Conservation (phyloP, 2,113 vertebrate species). For the Lates calcarifer region DNA sequence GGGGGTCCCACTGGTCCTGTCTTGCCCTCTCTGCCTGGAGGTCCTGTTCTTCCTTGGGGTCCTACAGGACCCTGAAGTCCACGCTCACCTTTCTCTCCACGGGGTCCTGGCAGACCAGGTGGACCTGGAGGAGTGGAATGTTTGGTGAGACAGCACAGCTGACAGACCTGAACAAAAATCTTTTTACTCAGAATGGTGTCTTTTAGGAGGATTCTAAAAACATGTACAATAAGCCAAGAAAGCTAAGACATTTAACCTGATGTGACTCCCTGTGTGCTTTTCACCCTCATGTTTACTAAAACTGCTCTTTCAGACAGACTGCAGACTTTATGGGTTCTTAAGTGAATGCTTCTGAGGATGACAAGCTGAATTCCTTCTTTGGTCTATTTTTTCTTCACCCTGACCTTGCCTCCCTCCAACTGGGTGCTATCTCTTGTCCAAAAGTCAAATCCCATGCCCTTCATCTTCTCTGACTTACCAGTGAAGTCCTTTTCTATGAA, state of each 20-base stretch:
- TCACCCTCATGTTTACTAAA: slow-evolving; percentile 57
- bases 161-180: background rate
- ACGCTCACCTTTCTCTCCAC: slow-evolving; percentile 83
- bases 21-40: slow-evolving; percentile 80
- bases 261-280: slow-evolving; percentile 17
- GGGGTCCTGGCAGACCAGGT: slow-evolving; percentile 85
- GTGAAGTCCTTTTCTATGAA: slow-evolving; percentile 83
- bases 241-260: slow-evolving; percentile 26
- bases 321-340: slow-evolving; percentile 51
- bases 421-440: slow-evolving; percentile 14
- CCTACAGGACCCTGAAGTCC: slow-evolving; percentile 85
- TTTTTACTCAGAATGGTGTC: background rate
- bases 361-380: slow-evolving; percentile 59
- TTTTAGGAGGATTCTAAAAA: slow-evolving; percentile 27
- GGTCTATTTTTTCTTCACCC: slow-evolving; percentile 46
- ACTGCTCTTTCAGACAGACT: slow-evolving; percentile 37
- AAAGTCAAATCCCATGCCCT: slow-evolving; percentile 47
- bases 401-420: slow-evolving; percentile 38
- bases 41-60: slow-evolving; percentile 86
- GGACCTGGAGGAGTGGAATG: slow-evolving; percentile 71
- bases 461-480: slow-evolving; percentile 60
- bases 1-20: slow-evolving; percentile 84
- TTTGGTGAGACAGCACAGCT: slow-evolving; percentile 26
- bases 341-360: slow-evolving; percentile 35
- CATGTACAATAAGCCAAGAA: slow-evolving; percentile 13